Base-by-base conservation (phyloP, 2,113 vertebrate genomes). In the Platycercus adscitus region DNA sequence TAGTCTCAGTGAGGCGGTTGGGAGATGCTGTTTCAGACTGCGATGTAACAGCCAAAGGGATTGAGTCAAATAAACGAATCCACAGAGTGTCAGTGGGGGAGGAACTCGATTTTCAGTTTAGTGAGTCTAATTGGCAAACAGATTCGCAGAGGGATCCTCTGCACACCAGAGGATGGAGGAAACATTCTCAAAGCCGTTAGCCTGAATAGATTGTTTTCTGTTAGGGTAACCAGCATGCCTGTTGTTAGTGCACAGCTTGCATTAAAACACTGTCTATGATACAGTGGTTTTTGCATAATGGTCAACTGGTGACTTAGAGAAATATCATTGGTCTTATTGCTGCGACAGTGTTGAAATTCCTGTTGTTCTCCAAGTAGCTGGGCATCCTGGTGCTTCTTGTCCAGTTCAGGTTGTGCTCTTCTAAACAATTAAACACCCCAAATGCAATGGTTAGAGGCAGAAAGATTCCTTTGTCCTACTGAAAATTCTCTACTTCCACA, bases 11-110 rank as follows among this genome's bases (percentile, higher is more conserved):
- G 94, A 97, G 91, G 68, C 90, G 89, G 78, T 95, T 93, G 75
- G 82, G 94, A 96, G 94, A 95, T 87, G 93, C 79, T 92, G 81
- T 90, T 97, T 96, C 84, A 87, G 90, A 78, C 71, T 87, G 15
- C 28, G 72, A 79, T 2, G 6, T 68, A 88, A 78, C 81, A 96
- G 83, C 89, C 85, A 87, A 80, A 37, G 16, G 61, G 58, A 93
- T 77, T 78, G 70, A 92, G 94, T 58, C 78, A 87, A 94, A 83
- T 37, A 78, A 71, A 86, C 81, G 73, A 92, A 72, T 73, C 50
- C 43, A 73, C 17, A 35, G 91, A 83, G 61, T 21, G 5, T 29
- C 63, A 86, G 64, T 44, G 56, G 56, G 31, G 56, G 90, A 93
- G 65, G 56, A 95, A 37, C 17, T 75, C 3, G 2, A 11, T 75